Evolutionary conservation across 1,140 invertebrate species (phyloP).

Genomic region (Zaprionus taronus): DNA sequence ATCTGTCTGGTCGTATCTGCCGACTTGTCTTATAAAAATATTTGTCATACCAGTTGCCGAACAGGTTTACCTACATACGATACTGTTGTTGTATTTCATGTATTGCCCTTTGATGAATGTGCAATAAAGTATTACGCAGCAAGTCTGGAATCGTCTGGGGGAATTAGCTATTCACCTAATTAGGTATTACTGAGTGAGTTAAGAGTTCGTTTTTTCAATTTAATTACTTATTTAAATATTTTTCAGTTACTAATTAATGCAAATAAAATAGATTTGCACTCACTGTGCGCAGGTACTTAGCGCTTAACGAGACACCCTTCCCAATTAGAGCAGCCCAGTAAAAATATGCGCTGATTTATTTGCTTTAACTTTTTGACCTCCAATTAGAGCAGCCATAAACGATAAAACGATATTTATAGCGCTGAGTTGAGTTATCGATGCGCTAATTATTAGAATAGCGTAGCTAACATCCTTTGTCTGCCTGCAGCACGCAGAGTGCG

Average conservation of each 20-base stretch:
- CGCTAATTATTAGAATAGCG: background rate
- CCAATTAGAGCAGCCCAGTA: background rate
- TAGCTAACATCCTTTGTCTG: slow-evolving; percentile 3
- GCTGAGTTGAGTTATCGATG: background rate
- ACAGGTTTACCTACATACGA: slow-evolving; percentile 13
- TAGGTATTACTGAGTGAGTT: background rate
- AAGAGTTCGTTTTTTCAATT: background rate
- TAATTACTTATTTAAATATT: slow-evolving; percentile 10
- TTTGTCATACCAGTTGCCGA: slow-evolving; percentile 34
- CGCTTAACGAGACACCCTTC: slow-evolving; percentile 1
- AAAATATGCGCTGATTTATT: slow-evolving; percentile 6
- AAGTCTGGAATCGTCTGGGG: background rate
- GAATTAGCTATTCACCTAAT: background rate
- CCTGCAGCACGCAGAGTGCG: background rate
- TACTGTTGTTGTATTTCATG: background rate
- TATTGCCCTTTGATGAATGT: slow-evolving; percentile 19
- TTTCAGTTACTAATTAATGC: background rate
- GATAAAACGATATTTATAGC: background rate
- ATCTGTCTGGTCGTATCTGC: slow-evolving; percentile 68
- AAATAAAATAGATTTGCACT: background rate
- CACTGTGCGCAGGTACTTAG: background rate
- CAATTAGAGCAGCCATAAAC: slow-evolving; percentile 4
- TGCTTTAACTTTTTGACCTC: background rate
- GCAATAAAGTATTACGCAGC: slow-evolving; percentile 4
- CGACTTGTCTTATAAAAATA: slow-evolving; percentile 56